Conservation (phyloP, 1,140 invertebrate genomes). For the Drusus annulatus region DNA sequence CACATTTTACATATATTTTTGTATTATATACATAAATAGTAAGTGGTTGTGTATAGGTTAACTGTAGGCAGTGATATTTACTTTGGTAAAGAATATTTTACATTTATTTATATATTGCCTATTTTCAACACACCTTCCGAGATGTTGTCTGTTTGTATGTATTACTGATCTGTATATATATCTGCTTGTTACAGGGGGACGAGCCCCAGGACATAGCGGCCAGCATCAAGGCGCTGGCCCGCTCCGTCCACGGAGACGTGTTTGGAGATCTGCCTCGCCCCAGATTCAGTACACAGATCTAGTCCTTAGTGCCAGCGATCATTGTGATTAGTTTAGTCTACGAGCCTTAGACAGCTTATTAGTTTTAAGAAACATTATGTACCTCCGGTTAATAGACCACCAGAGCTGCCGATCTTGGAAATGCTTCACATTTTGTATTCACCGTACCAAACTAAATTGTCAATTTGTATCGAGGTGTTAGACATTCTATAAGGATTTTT, state of each 20-base stretch:
- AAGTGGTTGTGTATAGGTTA: no score
- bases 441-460: neutral
- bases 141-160: neutral
- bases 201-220: conserved; percentile 82
- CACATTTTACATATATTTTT: no score
- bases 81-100: no score
- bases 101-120: no score
- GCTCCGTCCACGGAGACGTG: conserved; percentile 88
- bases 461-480: neutral
- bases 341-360: conserved; percentile 40
- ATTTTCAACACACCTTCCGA: no score
- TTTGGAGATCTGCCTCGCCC: conserved; percentile 88
- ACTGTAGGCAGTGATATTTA: no score
- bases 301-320: conserved; percentile 59
- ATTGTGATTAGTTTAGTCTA: conserved; percentile 33
- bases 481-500: neutral
- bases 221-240: conserved; percentile 88
- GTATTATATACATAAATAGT: no score
- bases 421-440: conserved; percentile 24
- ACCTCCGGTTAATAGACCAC: conserved; percentile 51
- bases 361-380: conserved; percentile 42
- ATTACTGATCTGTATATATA: neutral
- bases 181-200: conserved; percentile 53
- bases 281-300: conserved; percentile 86
- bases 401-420: conserved; percentile 27